Base-by-base conservation (phyloP, 2,113 vertebrate genomes). In the Steatornis caripensis region DNA sequence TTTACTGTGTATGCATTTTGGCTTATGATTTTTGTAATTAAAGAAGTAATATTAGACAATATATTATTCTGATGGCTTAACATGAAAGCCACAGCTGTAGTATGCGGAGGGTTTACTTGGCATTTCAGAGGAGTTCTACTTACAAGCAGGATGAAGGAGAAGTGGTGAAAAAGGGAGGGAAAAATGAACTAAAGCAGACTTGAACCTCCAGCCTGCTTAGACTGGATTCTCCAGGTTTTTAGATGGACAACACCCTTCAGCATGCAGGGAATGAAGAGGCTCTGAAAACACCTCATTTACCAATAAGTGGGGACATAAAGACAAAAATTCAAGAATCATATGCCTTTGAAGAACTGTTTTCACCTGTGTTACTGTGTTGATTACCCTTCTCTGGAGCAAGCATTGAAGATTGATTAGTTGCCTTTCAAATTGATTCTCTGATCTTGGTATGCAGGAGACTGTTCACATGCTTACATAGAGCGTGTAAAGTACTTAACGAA, bases 1-100 rank as follows among this genome's bases (percentile, higher is more conserved):
- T 97, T 97, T 95, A 96, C 78, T 93, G 48, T 88, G 64, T 83
- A 53, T 96, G 65, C 78, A 55, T 89, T 97, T 96, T 93, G 89
- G 92, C 94, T 97, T 95, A 94, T 69, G 62, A 82, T 93, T 98
- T 96, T 97, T 89, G 36, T 97, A 97, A 98, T 98, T 97, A 97
- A 98, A 96, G 87, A 71, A 95, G 86, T 87, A 93, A 91, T 97
- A 95, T 54, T 95, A 82, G 96, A 76, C 78, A 95, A 84, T 96
- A 39, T 43, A 75, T 97, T 85, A 43, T 94, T 45, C 84, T 88
- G 37, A 48, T 88, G 91, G 86, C 70, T 62, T 95, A 93, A 60
- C 45, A 48, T 48, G 62, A 87, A 78, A 96, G 90, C 72, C 89
- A 8, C 41, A 81, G 55, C 87, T 88, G 54, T 32, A 48, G 19